phyloP scores from a whole-genome alignment of 2,888 invertebrate species.

The Apodemia mormo region DNA sequence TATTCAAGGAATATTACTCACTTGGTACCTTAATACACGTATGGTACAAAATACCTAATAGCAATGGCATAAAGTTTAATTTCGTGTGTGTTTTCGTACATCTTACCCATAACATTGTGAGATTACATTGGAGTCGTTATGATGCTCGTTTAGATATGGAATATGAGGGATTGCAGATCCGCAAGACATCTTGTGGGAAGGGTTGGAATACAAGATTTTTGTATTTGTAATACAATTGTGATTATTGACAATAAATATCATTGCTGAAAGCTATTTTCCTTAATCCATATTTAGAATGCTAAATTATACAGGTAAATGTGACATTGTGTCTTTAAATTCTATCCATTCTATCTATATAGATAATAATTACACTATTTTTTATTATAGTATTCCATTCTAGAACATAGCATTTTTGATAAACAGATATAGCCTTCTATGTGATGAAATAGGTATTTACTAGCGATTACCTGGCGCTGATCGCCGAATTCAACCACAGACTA shows the following conservation, averaged over 20 bases:
- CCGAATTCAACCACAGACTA: too few relatives aligned
- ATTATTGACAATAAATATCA: not conserved
- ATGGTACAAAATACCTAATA: slow-evolving; percentile 39
- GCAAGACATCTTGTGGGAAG: slow-evolving; percentile 53
- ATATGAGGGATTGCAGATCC: slow-evolving; percentile 76
- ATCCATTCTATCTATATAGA: too few relatives aligned
- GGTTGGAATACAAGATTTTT: slow-evolving; percentile 20
- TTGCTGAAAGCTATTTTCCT: too few relatives aligned
- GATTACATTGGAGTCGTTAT: slow-evolving; percentile 76
- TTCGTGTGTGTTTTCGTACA: slow-evolving; percentile 40
- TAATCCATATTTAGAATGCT: too few relatives aligned
- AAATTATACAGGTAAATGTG: too few relatives aligned
- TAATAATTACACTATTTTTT: too few relatives aligned
- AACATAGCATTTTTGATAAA: too few relatives aligned
- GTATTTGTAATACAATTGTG: not conserved
- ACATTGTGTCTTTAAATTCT: too few relatives aligned
- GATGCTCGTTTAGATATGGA: slow-evolving; percentile 78
- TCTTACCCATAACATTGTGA: slow-evolving; percentile 58
- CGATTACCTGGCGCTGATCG: too few relatives aligned
- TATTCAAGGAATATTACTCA: slow-evolving; percentile 46
- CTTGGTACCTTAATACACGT: slow-evolving; percentile 39
- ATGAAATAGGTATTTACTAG: too few relatives aligned
- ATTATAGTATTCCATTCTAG: too few relatives aligned
- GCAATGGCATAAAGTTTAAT: slow-evolving; percentile 44
- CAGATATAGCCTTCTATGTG: too few relatives aligned